A percentile compares a stretch with the other conserved stretches of the same genome.
phyloP scores from a whole-genome alignment of 2,113 vertebrate species.

The Zapus hudsonius region DNA sequence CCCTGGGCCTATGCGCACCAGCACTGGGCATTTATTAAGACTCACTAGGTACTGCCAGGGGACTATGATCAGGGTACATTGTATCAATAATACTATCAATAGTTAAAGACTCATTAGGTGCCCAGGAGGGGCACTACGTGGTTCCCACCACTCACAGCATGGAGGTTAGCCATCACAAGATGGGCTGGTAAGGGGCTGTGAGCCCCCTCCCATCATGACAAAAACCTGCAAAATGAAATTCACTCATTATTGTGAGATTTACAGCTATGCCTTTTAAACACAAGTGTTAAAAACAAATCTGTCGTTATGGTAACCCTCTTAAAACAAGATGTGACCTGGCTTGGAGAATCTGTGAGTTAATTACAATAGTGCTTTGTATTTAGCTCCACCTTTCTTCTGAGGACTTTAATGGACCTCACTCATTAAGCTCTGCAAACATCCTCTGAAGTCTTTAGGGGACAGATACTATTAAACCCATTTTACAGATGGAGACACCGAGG shows the following conservation, averaged over 20 bases:
- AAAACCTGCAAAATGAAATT: background rate
- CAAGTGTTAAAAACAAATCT: conserved; percentile 36
- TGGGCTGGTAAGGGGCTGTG: background rate
- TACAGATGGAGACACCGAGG: conserved; percentile 54
- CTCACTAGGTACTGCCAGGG: background rate
- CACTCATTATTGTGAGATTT: background rate
- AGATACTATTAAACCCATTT: conserved; percentile 72
- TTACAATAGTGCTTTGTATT: conserved; percentile 54
- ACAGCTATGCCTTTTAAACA: background rate
- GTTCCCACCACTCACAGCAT: too few relatives aligned
- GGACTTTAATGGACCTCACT: conserved; percentile 46
- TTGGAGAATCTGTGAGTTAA: conserved; percentile 27
- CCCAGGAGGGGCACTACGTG: accelerated
- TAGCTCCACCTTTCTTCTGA: conserved; percentile 59
- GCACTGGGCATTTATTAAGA: background rate
- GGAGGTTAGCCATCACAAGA: accelerated
- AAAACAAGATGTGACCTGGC: conserved; percentile 73
- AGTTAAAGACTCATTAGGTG: background rate
- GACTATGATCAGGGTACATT: too few relatives aligned
- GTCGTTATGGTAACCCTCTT: conserved; percentile 64
- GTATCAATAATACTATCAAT: too few relatives aligned
- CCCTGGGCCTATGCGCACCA: background rate
- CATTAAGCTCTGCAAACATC: conserved; percentile 53
- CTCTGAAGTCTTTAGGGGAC: conserved; percentile 71
- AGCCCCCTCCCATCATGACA: background rate